A percentile compares a stretch with the other conserved stretches of the same genome.
These are phyloP conservation scores for Wasmannia auropunctata DNA, from an alignment of 1,140 invertebrate genomes.

Conservation along the genomic window DNA sequence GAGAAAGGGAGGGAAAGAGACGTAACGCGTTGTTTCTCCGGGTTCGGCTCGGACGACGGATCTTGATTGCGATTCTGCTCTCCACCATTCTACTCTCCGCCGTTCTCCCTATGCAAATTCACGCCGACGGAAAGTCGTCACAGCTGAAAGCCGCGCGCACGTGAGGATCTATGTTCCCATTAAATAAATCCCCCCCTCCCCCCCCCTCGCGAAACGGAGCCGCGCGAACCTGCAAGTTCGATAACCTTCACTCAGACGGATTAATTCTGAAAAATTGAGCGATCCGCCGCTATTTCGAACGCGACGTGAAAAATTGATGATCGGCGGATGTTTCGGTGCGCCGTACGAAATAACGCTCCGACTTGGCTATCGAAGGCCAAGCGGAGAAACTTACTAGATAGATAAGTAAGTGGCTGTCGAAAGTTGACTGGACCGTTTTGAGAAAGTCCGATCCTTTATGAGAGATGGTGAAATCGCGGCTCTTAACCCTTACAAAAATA, in stretches of 20 bases:
- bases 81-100: neutral
- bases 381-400: neutral
- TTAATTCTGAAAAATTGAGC: conserved; percentile 29
- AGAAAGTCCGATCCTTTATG: neutral
- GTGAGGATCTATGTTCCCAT: conserved; percentile 12
- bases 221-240: neutral
- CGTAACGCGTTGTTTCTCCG: conserved; percentile 21
- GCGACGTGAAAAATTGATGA: conserved; percentile 21
- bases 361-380: neutral
- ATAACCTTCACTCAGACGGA: neutral
- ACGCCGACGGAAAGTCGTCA: conserved; percentile 30
- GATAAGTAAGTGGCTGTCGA: neutral
- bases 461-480: neutral
- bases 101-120: conserved; percentile 16
- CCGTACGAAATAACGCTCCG: neutral
- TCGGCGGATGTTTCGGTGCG: neutral
- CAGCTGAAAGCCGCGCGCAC: conserved; percentile 4
- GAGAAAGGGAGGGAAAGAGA: neutral
- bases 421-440: neutral
- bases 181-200: conserved; percentile 8
- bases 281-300: neutral
- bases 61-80: conserved; percentile 37
- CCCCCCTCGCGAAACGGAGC: neutral
- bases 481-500: neutral
- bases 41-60: conserved; percentile 34